Base-by-base conservation (phyloP, 2,797 vertebrate genomes). In the Sebastes cheni region DNA sequence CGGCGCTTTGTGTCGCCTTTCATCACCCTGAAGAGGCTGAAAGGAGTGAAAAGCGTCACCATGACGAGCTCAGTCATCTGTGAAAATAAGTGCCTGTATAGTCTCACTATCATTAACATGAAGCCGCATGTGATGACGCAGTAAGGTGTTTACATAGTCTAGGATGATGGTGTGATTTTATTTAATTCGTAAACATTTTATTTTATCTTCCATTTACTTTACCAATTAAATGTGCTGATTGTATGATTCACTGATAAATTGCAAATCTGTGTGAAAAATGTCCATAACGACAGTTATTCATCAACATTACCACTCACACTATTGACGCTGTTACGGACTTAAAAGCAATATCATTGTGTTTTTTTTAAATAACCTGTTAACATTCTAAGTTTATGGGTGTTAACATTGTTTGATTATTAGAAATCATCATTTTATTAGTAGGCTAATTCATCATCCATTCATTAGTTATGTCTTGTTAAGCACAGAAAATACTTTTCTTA, bases 1-100 rank as follows among this genome's bases (percentile, higher is more conserved):
- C 54, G 88, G 83, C 12, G 77, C 93, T 95, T 95, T 96, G 94
- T 95, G 89, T 81, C 81, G n/a, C 80, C 91, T 80, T 68, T 94
- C 85, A 89, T 89, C 79, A 86, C 83, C 72, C 82, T 92, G 92
- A 91, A 88, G 86, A 74, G 91, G 87, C 88, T 83, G 93, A 95
- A 73, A 89, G 86, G 90, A 90, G 83, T 93, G 94, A 96, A 95
- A 95, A 94, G 87, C 89, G 85, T 94, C 93, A 52, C 90, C 93
- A 95, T 95, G 95, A 96, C 92, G 4, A 94, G 92, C 87, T 90
- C 96, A 96, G 90, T 96, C 96, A 97, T 96, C 94, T 95, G 96
- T 93, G 91, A 95, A 96, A 96, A 95, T 94, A 90, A 94, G 92
- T 55, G 87, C 88, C 82, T 72, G 81, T 85, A 88, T 86, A 84